phyloP scores from a whole-genome alignment of 2,888 invertebrate species.

The Camptogramma bilineatum region DNA sequence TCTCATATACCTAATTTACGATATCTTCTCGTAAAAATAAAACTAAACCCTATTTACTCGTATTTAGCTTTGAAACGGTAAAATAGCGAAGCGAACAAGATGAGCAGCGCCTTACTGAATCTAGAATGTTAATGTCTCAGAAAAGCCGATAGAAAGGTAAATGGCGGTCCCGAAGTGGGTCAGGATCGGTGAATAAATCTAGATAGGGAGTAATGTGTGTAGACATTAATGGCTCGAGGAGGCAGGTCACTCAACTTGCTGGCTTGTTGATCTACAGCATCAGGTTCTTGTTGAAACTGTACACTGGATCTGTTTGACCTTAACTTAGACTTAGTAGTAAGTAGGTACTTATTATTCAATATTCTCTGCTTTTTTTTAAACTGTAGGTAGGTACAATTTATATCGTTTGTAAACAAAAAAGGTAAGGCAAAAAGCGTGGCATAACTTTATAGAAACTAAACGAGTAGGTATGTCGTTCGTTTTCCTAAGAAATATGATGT shows the following conservation, averaged over 20 bases:
- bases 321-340: too few relatives aligned
- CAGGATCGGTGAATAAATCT: conserved; percentile 69
- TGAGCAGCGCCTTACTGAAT: conserved; percentile 37
- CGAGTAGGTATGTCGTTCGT: too few relatives aligned
- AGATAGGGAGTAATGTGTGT: conserved; percentile 66
- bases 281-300: neutral
- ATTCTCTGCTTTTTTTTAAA: too few relatives aligned
- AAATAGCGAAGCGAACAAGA: conserved; percentile 10
- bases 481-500: too few relatives aligned
- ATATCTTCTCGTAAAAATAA: neutral
- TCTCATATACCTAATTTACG: too few relatives aligned
- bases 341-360: too few relatives aligned
- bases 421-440: too few relatives aligned
- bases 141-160: conserved; percentile 56
- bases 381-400: too few relatives aligned
- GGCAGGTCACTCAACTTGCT: conserved; percentile 40
- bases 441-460: too few relatives aligned
- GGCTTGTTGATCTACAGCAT: conserved; percentile 37
- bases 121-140: conserved; percentile 46
- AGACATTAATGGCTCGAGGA: conserved; percentile 55
- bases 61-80: neutral
- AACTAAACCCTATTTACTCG: neutral
- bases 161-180: conserved; percentile 62
- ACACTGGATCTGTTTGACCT: neutral
- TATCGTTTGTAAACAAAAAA: too few relatives aligned